Percentiles rank a stretch among this genome's conserved stretches.
phyloP scores from a whole-genome alignment of 2,113 vertebrate species.

The Leucopsar rothschildi region DNA sequence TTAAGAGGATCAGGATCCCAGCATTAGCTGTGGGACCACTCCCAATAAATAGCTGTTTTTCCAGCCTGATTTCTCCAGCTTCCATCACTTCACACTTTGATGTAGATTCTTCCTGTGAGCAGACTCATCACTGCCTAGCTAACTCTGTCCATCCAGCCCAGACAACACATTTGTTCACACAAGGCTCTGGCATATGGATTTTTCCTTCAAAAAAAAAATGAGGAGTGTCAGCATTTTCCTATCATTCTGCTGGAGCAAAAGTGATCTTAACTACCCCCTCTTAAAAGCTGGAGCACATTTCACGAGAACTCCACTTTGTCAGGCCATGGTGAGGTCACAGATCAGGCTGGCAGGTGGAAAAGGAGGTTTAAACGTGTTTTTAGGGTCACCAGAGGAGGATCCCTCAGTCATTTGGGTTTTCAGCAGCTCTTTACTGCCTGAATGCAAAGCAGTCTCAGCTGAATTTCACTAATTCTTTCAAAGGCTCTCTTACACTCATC shows the following conservation, averaged over 20 bases:
- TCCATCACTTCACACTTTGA: neutral
- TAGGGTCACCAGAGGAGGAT: neutral
- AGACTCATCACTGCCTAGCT: neutral
- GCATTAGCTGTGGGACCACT: neutral
- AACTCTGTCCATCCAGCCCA: neutral
- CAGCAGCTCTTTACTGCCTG: neutral
- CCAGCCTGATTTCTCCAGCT: neutral
- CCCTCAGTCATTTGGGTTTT: neutral
- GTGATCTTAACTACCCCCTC: neutral
- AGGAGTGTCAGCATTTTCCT: neutral
- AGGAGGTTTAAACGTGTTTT: neutral
- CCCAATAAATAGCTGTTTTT: neutral
- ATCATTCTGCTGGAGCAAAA: neutral
- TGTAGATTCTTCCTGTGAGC: neutral
- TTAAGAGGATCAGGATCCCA: neutral
- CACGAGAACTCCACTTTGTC: rapidly evolving
- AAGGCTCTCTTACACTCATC: neutral
- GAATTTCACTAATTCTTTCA: conserved; percentile 37
- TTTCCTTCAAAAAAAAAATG: neutral
- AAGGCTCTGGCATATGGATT: neutral
- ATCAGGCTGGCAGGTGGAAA: neutral
- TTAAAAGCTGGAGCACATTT: neutral
- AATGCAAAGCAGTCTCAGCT: neutral
- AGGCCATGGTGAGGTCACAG: neutral
- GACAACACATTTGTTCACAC: neutral